Evolutionary conservation across 2,888 invertebrate genomes (phyloP).

Genomic region (Himalopsyche anomala): DNA sequence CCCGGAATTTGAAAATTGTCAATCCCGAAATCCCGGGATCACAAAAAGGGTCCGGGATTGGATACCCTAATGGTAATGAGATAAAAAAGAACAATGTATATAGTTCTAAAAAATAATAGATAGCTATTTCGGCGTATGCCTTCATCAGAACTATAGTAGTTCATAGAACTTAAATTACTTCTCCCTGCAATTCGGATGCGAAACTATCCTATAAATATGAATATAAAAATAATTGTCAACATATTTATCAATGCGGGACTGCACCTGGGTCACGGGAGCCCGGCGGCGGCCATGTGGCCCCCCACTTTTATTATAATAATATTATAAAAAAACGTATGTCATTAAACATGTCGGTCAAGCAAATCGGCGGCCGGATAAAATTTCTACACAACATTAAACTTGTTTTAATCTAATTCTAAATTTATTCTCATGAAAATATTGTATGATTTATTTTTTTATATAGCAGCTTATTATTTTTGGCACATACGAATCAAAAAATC

Average conservation of each 20-base stretch:
- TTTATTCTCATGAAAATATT: constrained; percentile 53
- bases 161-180: too few relatives aligned
- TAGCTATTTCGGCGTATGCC: too few relatives aligned
- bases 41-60: too few relatives aligned
- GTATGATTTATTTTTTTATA: constrained; percentile 49
- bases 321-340: constrained; percentile 53
- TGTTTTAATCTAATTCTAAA: constrained; percentile 64
- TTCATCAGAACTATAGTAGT: too few relatives aligned
- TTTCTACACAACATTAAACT: constrained; percentile 64
- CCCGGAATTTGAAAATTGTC: too few relatives aligned
- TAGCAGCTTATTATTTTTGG: constrained; percentile 55
- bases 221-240: not conserved
- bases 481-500: constrained; percentile 35
- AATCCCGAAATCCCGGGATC: too few relatives aligned
- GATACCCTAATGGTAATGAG: too few relatives aligned
- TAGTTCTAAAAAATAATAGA: too few relatives aligned
- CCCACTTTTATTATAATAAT: constrained; percentile 13
- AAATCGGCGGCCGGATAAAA: constrained; percentile 54
- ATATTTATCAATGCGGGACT: constrained; percentile 18
- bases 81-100: too few relatives aligned
- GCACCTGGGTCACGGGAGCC: constrained; percentile 49
- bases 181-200: too few relatives aligned
- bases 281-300: not conserved
- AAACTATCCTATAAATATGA: not conserved
- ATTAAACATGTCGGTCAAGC: constrained; percentile 61